Base-by-base conservation (phyloP, 2,888 invertebrate species). In the Melolontha melolontha region DNA sequence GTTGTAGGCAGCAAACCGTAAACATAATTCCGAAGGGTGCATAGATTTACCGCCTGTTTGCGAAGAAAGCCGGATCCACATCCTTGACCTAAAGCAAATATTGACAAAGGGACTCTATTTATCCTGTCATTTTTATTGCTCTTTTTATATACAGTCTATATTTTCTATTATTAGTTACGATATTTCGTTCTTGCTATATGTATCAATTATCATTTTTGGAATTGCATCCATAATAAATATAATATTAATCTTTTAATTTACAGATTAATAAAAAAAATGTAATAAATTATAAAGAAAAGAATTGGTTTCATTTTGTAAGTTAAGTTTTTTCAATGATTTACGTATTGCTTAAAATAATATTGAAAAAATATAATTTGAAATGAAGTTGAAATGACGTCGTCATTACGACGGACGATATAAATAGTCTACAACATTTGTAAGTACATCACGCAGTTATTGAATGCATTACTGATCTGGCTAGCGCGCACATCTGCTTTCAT, bases 31-130 rank as follows among this genome's bases (percentile, higher is more conserved):
- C 76, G 79, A 79, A 80, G 78, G 83, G 83, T 83, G 83, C 83
- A 83, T 83, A 83, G 83, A 83, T 83, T 83, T 83, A 79, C 79
- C 81, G 81, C 80, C 79, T 80, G 81, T 82, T 81, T 82, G 78
- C 79, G 67, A 67, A 64, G 68, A 65, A 65, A 70, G 70, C 64
- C 69, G 70, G 70, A 71, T 68, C 72, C 66, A 71, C 73, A 74
- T 75, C 74, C 76, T 76, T 76, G 76, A 76, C 76, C 76, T 75
- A 75, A 76, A 75, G 73, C 74, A 75, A 76, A 76, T 76, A 76
- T 75, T 76, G 75, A 75, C 76, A 71, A 44, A 63, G 66, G 64
- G 70, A 65, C 68, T 68, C 62, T 68, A 68, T 68, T 68, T 68
- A 65, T 65, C 42, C 59, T 68, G 68, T 73, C 73, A 71, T 72